Percentiles rank a stretch among this genome's conserved stretches.
Conservation (phyloP, 2,797 vertebrate genomes). For the Sebastes cheni region DNA sequence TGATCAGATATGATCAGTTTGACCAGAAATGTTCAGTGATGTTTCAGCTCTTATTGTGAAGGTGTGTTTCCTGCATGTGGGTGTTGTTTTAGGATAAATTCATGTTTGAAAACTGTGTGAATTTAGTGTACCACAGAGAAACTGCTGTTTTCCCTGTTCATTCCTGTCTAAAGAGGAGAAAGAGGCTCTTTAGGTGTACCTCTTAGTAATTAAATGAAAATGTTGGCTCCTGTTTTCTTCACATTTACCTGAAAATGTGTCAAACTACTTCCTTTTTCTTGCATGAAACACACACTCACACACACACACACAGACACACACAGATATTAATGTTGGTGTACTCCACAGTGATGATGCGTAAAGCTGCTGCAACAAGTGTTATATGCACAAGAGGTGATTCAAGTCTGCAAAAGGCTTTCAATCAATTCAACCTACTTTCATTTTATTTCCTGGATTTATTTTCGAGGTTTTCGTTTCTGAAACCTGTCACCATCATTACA, state of each 20-base stretch:
- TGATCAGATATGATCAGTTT: slow-evolving; percentile 3
- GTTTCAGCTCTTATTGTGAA: slow-evolving; percentile 49
- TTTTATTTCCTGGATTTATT: not conserved
- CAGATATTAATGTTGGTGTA: not conserved
- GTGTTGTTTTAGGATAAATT: not conserved
- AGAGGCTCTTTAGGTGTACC: too few relatives aligned
- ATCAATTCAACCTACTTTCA: not conserved
- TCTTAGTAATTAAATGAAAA: not conserved
- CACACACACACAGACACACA: not conserved
- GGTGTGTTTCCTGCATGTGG: slow-evolving; percentile 1
- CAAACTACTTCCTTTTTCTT: not conserved
- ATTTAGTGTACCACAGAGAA: not conserved
- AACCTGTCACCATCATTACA: not conserved
- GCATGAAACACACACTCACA: not conserved
- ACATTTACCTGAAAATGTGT: not conserved
- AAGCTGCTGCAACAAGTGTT: slow-evolving; percentile 45
- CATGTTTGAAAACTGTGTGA: not conserved
- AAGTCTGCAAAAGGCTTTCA: not conserved
- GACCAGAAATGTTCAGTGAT: not conserved
- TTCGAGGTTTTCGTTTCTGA: not conserved
- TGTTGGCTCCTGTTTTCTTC: not conserved
- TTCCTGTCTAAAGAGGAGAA: not conserved
- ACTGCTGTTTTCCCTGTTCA: not conserved
- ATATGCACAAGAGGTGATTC: not conserved
- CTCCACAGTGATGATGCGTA: not conserved